These are phyloP conservation scores for Tachina fera DNA, from an alignment of 2,888 invertebrate genomes.

Conservation along the genomic window DNA sequence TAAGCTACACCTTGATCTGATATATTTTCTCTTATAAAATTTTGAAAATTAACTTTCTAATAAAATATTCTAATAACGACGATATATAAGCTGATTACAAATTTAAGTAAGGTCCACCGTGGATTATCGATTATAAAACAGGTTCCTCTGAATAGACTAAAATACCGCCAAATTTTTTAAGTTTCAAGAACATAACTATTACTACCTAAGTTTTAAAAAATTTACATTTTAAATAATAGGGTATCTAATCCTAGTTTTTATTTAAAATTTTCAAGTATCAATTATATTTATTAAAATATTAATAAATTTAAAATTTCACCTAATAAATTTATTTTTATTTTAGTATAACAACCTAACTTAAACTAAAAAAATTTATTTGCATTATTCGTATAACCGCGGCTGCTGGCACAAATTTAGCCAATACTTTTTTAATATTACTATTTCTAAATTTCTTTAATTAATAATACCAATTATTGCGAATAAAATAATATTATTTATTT, in stretches of 20 bases:
- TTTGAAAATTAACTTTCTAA: background rate
- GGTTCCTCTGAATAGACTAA: slow-evolving; percentile 88
- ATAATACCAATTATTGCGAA: slow-evolving; percentile 84
- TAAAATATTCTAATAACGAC: background rate
- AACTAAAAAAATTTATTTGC: slow-evolving; percentile 84
- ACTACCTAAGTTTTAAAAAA: slow-evolving; percentile 84
- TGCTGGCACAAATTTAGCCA: slow-evolving; percentile 86
- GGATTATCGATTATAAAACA: slow-evolving; percentile 88
- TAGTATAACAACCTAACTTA: slow-evolving; percentile 85
- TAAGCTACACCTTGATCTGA: slow-evolving; percentile 87
- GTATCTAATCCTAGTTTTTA: slow-evolving; percentile 88
- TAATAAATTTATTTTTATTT: slow-evolving; percentile 84
- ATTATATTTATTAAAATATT: background rate
- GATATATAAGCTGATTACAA: slow-evolving; percentile 83
- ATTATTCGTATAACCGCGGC: slow-evolving; percentile 76
- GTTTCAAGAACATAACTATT: slow-evolving; percentile 86
- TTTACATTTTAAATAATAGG: slow-evolving; percentile 85
- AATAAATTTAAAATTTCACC: slow-evolving; percentile 75
- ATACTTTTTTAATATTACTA: slow-evolving; percentile 85
- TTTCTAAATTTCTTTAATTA: slow-evolving; percentile 85
- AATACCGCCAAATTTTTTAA: slow-evolving; percentile 82
- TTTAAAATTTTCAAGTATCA: slow-evolving; percentile 4
- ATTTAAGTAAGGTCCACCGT: slow-evolving; percentile 81
- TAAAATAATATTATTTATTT: slow-evolving; percentile 78
- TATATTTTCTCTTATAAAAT: background rate